phyloP scores from a whole-genome alignment of 2,113 vertebrate genomes.

The Indicator indicator region DNA sequence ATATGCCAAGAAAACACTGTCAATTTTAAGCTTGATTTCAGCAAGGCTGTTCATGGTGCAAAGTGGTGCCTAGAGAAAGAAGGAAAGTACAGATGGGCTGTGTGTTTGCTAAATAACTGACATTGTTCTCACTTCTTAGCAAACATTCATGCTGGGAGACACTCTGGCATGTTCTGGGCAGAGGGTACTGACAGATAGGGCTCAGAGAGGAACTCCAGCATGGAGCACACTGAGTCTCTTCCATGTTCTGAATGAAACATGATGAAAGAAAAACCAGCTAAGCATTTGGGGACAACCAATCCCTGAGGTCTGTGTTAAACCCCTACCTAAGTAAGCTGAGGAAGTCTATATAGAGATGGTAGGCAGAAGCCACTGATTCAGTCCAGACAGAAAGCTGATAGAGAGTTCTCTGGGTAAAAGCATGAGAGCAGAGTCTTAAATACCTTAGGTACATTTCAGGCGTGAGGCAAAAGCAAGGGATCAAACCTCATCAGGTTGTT shows the following conservation, averaged over 20 bases:
- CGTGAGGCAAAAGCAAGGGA: neutral
- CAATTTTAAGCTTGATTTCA: conserved; percentile 47
- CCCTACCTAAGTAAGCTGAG: neutral
- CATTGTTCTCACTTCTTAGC: neutral
- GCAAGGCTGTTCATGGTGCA: rapidly evolving
- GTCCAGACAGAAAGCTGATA: neutral
- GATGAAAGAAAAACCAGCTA: neutral
- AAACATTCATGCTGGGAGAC: neutral
- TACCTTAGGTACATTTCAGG: neutral
- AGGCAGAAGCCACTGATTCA: neutral
- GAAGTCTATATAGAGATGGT: neutral
- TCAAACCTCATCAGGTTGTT: neutral
- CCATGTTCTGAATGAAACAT: neutral
- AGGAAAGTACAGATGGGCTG: neutral
- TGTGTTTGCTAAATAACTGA: neutral
- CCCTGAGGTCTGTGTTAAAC: neutral
- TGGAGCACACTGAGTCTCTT: neutral
- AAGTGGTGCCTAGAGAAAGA: neutral
- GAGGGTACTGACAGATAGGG: neutral
- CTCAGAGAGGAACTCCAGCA: neutral
- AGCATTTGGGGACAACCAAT: neutral
- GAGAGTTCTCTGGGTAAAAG: neutral
- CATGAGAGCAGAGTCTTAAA: neutral
- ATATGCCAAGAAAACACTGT: conserved; percentile 25
- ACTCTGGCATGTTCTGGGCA: neutral